A percentile compares a stretch with the other conserved stretches of the same genome.
Evolutionary conservation across 2,113 vertebrate genomes (phyloP).

Genomic region (Cryptotis parvus): DNA sequence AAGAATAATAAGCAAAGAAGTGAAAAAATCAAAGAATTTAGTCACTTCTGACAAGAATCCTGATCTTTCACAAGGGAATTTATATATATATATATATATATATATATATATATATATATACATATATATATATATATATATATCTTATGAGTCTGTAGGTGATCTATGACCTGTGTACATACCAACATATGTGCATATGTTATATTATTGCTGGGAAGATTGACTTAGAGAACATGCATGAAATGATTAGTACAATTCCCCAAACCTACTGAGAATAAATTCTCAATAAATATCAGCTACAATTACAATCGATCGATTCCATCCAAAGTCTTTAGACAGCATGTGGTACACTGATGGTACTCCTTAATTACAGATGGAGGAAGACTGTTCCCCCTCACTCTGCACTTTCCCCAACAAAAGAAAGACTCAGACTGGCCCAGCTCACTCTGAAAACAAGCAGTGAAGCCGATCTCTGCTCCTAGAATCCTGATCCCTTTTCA

Average conservation of each 20-base stretch:
- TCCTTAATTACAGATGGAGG: not conserved
- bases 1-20: not conserved
- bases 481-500: not conserved
- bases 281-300: not conserved
- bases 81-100: too few relatives aligned
- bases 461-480: not conserved
- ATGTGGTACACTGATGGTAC: not conserved
- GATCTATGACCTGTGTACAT: not conserved
- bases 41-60: not conserved
- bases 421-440: not conserved
- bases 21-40: not conserved
- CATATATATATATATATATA: too few relatives aligned
- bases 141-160: not conserved
- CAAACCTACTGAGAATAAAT: too few relatives aligned
- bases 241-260: not conserved
- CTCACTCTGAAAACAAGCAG: not conserved
- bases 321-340: not conserved
- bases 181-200: not conserved
- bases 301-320: not conserved
- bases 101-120: too few relatives aligned
- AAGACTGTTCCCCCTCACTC: not conserved
- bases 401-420: not conserved
- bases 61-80: not conserved
- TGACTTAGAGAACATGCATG: not conserved
- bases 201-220: not conserved